These are phyloP conservation scores for Calonectris borealis DNA, from an alignment of 2,113 vertebrate species.

Conservation along the genomic window DNA sequence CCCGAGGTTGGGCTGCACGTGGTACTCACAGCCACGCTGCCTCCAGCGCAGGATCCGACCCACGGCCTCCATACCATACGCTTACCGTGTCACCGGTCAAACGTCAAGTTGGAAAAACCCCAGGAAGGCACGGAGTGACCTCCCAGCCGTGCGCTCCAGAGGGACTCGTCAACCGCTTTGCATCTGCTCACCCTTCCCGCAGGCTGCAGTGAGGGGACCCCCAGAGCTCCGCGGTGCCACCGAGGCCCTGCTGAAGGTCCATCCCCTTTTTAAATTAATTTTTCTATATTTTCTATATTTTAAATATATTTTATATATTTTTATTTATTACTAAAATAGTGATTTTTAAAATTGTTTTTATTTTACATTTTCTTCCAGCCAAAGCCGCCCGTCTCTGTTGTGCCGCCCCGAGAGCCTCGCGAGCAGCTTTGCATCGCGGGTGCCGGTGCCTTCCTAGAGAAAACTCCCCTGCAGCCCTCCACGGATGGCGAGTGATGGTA, in stretches of 20 bases:
- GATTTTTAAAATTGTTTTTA: neutral
- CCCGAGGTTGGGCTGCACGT: neutral
- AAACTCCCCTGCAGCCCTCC: neutral
- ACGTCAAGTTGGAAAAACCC: accelerated
- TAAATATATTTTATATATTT: neutral
- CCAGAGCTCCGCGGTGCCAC: neutral
- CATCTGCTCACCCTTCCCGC: neutral
- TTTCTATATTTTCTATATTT: neutral
- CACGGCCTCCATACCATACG: accelerated
- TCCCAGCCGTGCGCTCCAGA: neutral
- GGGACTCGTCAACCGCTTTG: neutral
- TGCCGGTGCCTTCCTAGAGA: accelerated
- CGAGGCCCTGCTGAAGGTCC: neutral
- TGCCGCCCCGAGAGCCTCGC: accelerated
- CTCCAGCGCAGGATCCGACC: neutral
- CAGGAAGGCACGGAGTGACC: neutral
- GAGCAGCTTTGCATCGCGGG: neutral
- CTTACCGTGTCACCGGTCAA: accelerated
- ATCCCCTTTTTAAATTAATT: neutral
- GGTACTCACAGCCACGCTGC: accelerated
- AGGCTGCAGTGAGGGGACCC: neutral
- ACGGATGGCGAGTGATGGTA: accelerated
- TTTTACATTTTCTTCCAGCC: neutral
- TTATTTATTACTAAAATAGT: neutral
- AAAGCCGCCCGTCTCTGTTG: accelerated